Conservation (phyloP, 2,113 vertebrate species). For the Sus scrofa region T2T-Sscrofa CM000826.6:114841001-114841500, state of each 20-base stretch:
- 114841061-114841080: not conserved
- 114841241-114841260: slow-evolving; percentile 45
- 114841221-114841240: slow-evolving; percentile 58
- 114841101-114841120: not conserved
- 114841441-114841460: not conserved
- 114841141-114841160: slow-evolving; percentile 40
- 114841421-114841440: slow-evolving; percentile 50
- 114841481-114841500: slow-evolving; percentile 42
- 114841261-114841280: slow-evolving; percentile 46
- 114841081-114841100: slow-evolving; percentile 26
- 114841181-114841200: not conserved
- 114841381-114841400: slow-evolving; percentile 2
- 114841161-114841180: not conserved
- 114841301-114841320: slow-evolving; percentile 71
- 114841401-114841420: slow-evolving; percentile 43
- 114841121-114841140: slow-evolving; percentile 13
- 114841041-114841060: not conserved
- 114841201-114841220: not conserved
- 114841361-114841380: slow-evolving; percentile 69
- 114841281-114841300: slow-evolving; percentile 69
- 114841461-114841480: not conserved
- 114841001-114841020: not conserved
- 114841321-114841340: slow-evolving; percentile 52
- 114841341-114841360: slow-evolving; percentile 65
- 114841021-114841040: not conserved